Percentiles rank a stretch among this genome's conserved stretches.
phyloP scores from a whole-genome alignment of 2,113 vertebrate species.

The Cepphus grylle region DNA sequence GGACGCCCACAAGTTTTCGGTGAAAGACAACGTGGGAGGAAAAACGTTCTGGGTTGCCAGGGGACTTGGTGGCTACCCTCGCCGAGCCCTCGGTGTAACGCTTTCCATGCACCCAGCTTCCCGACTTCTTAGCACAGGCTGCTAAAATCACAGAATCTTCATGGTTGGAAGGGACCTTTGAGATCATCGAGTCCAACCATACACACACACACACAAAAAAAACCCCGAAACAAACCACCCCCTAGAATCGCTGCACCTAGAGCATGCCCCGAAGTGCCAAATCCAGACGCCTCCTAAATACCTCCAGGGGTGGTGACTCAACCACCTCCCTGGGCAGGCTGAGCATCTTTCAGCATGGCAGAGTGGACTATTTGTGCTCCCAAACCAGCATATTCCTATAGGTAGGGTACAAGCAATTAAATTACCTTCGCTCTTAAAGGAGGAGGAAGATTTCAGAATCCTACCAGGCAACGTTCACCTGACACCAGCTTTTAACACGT shows the following conservation, averaged over 20 bases:
- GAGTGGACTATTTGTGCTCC: background rate
- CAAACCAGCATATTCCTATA: background rate
- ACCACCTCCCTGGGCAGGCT: no score
- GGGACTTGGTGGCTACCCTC: background rate
- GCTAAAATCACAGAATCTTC: background rate
- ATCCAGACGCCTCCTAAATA: no score
- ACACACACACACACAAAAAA: no score
- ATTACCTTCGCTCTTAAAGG: background rate
- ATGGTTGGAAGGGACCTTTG: no score
- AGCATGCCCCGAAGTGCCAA: no score
- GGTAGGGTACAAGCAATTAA: background rate
- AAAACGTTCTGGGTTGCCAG: background rate
- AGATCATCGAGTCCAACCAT: no score
- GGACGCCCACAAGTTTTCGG: background rate
- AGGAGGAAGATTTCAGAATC: background rate
- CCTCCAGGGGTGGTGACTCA: no score
- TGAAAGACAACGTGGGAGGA: background rate
- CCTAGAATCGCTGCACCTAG: no score
- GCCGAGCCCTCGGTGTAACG: fast-evolving
- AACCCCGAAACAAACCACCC: no score
- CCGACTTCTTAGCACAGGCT: background rate
- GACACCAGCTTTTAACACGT: background rate
- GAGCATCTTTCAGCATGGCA: background rate
- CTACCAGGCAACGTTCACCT: background rate
- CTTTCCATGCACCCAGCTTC: background rate